Percentiles rank a stretch among this genome's conserved stretches.
phyloP scores from a whole-genome alignment of 2,113 vertebrate genomes.

The Micronisus gabar region DNA sequence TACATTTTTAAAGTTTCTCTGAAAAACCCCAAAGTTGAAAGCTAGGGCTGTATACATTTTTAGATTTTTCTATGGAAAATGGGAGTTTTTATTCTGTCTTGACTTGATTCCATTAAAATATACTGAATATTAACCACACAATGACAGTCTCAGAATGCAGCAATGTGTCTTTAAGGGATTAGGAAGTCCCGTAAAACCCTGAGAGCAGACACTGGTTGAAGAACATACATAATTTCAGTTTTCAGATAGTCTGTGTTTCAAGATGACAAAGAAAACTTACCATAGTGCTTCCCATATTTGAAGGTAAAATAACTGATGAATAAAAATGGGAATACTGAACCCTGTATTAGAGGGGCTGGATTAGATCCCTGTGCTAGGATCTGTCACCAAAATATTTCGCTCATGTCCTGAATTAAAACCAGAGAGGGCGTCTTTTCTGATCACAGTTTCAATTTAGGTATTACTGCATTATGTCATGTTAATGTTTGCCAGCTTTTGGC shows the following conservation, averaged over 20 bases:
- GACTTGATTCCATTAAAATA: neutral
- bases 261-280: neutral
- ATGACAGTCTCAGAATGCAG: neutral
- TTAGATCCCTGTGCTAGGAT: neutral
- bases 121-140: neutral
- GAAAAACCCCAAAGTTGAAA: neutral
- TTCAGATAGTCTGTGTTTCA: neutral
- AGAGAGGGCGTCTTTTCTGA: neutral
- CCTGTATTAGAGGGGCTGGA: neutral
- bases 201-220: fast-evolving
- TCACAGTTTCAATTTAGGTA: neutral
- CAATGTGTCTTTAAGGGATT: neutral
- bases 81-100: neutral
- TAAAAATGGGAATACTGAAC: neutral
- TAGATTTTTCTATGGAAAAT: neutral
- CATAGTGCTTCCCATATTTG: neutral
- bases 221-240: neutral
- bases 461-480: neutral
- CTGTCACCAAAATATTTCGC: neutral
- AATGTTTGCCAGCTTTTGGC: neutral
- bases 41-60: neutral
- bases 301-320: neutral
- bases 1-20: neutral
- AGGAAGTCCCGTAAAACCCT: neutral
- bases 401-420: neutral